Evolutionary conservation across 2,888 invertebrate species (phyloP).

Genomic region (Spodoptera littoralis): DNA sequence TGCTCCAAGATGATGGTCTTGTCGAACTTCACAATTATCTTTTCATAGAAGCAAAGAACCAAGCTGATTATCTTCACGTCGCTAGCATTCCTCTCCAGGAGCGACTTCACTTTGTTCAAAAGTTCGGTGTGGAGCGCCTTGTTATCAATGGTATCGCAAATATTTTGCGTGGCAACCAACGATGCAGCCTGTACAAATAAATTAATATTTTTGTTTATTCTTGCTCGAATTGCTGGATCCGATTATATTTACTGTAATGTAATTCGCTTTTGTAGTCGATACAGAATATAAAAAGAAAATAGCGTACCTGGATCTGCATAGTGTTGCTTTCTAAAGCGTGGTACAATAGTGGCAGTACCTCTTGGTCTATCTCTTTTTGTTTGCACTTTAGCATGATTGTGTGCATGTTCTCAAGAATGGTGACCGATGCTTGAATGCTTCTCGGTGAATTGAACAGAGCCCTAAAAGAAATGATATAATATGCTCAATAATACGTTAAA

Average conservation of each 20-base stretch:
- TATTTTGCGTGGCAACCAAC: constrained; percentile 95
- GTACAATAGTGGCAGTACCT: constrained; percentile 96
- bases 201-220: no score
- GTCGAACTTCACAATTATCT: constrained; percentile 94
- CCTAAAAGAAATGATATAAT: constrained; percentile 77
- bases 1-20: constrained; percentile 96
- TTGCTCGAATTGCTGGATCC: no score
- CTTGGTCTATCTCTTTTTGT: constrained; percentile 92
- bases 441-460: constrained; percentile 93
- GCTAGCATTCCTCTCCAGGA: constrained; percentile 93
- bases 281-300: not conserved
- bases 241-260: no score
- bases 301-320: constrained; percentile 95
- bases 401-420: constrained; percentile 96
- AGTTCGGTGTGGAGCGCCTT: constrained; percentile 93
- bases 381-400: constrained; percentile 96
- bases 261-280: constrained; percentile 28
- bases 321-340: constrained; percentile 96
- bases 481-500: not conserved
- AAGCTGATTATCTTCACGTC: constrained; percentile 95
- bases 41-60: constrained; percentile 93
- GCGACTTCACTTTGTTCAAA: constrained; percentile 93
- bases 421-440: constrained; percentile 95
- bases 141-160: constrained; percentile 95
- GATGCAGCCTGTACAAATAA: constrained; percentile 92